phyloP scores from a whole-genome alignment of 2,888 invertebrate species.

The Tiliacea aurago region DNA sequence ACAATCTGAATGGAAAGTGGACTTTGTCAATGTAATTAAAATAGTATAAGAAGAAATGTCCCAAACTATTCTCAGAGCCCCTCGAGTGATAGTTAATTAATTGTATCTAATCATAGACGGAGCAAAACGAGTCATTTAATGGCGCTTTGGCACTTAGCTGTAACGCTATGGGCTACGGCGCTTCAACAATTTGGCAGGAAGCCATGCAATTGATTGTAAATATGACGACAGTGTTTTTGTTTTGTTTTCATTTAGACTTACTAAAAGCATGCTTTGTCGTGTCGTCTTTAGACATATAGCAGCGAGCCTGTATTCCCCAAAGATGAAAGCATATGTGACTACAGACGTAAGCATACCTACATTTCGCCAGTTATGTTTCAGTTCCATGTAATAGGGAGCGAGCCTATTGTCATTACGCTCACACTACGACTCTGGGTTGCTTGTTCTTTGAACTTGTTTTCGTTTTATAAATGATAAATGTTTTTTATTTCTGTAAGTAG shows the following conservation, averaged over 20 bases:
- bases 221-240: slow-evolving; percentile 22
- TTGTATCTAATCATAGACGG: slow-evolving; percentile 28
- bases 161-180: slow-evolving; percentile 28
- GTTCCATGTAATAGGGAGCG: neutral
- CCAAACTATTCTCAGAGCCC: neutral
- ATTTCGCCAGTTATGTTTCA: neutral
- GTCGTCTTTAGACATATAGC: neutral
- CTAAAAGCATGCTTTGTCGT: slow-evolving; percentile 4
- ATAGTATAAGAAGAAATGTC: slow-evolving; percentile 13
- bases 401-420: neutral
- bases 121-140: slow-evolving; percentile 31
- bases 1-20: neutral
- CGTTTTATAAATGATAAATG: too few species aligned
- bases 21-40: slow-evolving; percentile 29
- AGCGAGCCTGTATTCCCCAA: too few species aligned
- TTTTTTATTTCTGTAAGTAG: too few species aligned
- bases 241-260: slow-evolving; percentile 36
- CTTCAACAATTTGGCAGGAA: slow-evolving; percentile 34
- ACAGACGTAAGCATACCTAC: neutral
- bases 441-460: too few species aligned
- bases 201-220: slow-evolving; percentile 43
- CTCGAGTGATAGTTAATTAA: slow-evolving; percentile 22
- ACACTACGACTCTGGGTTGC: neutral
- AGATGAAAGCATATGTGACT: too few species aligned
- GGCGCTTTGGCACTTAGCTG: slow-evolving; percentile 54